Conservation (phyloP, 2,113 vertebrate genomes). For the Grallaria varia region DNA sequence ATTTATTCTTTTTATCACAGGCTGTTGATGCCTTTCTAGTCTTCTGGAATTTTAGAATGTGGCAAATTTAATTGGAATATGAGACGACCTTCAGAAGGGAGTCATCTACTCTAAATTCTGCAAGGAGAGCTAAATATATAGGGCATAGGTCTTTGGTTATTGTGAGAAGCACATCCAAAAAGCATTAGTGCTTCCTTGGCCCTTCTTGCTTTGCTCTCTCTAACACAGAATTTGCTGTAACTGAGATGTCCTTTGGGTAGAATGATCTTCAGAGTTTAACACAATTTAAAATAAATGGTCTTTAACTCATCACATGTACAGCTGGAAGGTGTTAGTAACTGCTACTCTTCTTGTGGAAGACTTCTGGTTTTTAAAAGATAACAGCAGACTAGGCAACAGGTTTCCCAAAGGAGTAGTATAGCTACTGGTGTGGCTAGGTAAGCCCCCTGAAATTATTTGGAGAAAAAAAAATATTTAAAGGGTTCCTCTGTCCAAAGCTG, state of each 20-base stretch:
- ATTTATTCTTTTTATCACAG: not conserved
- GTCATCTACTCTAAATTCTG: not conserved
- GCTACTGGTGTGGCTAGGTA: not conserved
- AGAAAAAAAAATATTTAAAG: not conserved
- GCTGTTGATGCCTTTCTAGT: not conserved
- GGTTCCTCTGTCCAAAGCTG: not conserved
- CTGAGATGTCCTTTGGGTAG: not conserved
- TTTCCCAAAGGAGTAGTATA: not conserved
- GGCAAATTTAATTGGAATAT: not conserved
- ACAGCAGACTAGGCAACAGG: not conserved
- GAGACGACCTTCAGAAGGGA: not conserved
- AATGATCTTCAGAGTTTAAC: not conserved
- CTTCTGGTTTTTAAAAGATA: not conserved
- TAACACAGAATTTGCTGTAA: not conserved
- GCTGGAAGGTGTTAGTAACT: not conserved
- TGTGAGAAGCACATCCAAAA: not conserved
- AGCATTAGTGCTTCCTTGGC: not conserved
- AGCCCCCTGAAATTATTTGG: not conserved
- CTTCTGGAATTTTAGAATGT: not conserved
- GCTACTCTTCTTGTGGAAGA: not conserved
- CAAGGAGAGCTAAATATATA: not conserved
- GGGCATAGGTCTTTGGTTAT: not conserved
- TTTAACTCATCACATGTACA: not conserved
- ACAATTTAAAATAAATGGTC: not conserved
- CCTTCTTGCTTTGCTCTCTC: not conserved